A percentile compares a stretch with the other conserved stretches of the same genome.
Conservation (phyloP, 2,113 vertebrate genomes). For the Oceanites oceanicus region DNA sequence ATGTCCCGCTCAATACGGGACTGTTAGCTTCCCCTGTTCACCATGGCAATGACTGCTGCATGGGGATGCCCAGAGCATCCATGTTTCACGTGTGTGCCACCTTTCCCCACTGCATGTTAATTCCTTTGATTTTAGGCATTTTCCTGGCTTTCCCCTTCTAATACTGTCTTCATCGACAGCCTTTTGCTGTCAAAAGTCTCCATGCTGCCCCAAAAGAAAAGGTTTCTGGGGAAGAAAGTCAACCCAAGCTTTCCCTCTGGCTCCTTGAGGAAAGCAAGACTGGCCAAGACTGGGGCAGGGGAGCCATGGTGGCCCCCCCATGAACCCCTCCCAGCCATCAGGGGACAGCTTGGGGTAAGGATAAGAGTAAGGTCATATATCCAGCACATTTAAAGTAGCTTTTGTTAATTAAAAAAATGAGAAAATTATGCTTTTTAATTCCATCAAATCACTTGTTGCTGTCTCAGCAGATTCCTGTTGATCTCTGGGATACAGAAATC, state of each 20-base stretch:
- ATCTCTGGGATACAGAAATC: neutral
- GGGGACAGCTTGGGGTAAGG: neutral
- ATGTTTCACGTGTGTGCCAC: neutral
- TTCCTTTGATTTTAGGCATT: neutral
- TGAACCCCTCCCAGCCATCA: neutral
- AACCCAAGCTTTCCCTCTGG: neutral
- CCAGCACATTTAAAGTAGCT: neutral
- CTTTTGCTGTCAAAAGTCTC: neutral
- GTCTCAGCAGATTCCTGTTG: neutral
- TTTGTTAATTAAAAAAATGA: neutral
- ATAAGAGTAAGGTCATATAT: neutral
- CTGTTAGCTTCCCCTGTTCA: neutral
- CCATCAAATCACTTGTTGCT: neutral
- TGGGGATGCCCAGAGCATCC: neutral
- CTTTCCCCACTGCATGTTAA: neutral
- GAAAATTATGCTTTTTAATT: neutral
- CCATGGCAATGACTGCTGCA: neutral
- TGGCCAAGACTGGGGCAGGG: neutral
- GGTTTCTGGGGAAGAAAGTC: neutral
- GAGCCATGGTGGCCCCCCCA: rapidly evolving
- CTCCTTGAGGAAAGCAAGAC: neutral
- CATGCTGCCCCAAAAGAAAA: neutral
- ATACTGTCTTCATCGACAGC: neutral
- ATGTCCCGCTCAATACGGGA: neutral
- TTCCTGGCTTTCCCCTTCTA: neutral